phyloP scores from a whole-genome alignment of 2,797 vertebrate species.

The Dryobates pubescens region DNA sequence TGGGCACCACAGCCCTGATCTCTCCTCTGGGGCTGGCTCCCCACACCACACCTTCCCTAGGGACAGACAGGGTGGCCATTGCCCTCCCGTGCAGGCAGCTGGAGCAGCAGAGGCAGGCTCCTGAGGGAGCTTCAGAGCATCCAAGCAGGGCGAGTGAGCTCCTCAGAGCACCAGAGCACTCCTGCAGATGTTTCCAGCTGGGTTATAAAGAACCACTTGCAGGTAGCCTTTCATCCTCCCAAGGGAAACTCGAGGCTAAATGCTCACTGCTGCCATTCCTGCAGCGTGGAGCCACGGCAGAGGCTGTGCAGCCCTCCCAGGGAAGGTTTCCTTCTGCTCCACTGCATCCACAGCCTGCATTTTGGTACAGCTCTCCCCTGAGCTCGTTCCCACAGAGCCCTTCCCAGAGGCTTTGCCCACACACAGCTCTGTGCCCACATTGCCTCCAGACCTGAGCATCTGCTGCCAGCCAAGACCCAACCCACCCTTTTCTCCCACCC shows the following conservation, averaged over 20 bases:
- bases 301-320: neutral
- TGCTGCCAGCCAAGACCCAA: no score
- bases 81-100: fast-evolving
- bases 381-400: no score
- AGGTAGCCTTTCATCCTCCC: neutral
- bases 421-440: fast-evolving
- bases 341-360: neutral
- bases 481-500: neutral
- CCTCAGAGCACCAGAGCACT: neutral
- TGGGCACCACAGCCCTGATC: neutral
- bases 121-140: neutral
- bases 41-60: neutral
- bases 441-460: neutral
- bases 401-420: neutral
- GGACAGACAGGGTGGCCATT: no score
- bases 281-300: no score
- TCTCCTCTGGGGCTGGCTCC: no score
- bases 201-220: neutral
- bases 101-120: neutral
- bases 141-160: fast-evolving
- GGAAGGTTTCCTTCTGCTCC: neutral
- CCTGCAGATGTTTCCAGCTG: neutral
- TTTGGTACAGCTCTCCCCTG: neutral
- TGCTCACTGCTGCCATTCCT: neutral
- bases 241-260: neutral